A percentile compares a stretch with the other conserved stretches of the same genome.
Conservation (phyloP, 2,888 invertebrate species). For the Alloplasta piceator region DNA sequence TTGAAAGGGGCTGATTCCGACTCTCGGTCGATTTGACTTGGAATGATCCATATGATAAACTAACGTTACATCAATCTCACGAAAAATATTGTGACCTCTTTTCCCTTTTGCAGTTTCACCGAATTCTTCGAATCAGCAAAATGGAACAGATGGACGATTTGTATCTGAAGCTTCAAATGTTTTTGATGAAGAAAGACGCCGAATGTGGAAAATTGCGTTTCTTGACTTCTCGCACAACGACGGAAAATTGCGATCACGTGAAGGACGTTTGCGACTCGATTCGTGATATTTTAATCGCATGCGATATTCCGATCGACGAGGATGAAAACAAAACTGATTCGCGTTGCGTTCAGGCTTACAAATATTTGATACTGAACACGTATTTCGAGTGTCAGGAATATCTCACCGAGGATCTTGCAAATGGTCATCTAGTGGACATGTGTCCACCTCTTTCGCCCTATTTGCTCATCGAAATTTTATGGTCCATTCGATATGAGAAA, state of each 20-base stretch:
- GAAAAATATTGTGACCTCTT: no score
- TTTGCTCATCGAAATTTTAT: slow-evolving; percentile 76
- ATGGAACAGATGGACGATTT: slow-evolving; percentile 69
- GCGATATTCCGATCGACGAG: slow-evolving; percentile 52
- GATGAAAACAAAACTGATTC: slow-evolving; percentile 39
- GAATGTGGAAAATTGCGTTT: slow-evolving; percentile 69
- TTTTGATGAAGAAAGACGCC: slow-evolving; percentile 68
- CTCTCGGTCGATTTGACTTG: no score
- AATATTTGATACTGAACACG: slow-evolving; percentile 77
- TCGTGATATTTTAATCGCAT: slow-evolving; percentile 53
- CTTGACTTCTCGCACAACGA: slow-evolving; percentile 73
- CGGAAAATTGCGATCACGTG: slow-evolving; percentile 67
- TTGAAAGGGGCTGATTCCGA: no score
- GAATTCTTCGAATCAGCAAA: neutral
- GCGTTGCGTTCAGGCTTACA: slow-evolving; percentile 69
- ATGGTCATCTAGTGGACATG: slow-evolving; percentile 77
- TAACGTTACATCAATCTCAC: no score
- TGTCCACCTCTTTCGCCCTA: slow-evolving; percentile 78
- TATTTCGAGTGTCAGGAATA: slow-evolving; percentile 74
- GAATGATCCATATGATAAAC: no score
- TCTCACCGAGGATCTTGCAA: slow-evolving; percentile 74
- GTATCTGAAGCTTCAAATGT: slow-evolving; percentile 67
- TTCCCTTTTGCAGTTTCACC: neutral
- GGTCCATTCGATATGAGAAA: slow-evolving; percentile 75
- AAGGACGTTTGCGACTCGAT: slow-evolving; percentile 67